Evolutionary conservation across 2,797 vertebrate genomes (phyloP).

Genomic region (Lepidocolaptes lacrymiger): DNA sequence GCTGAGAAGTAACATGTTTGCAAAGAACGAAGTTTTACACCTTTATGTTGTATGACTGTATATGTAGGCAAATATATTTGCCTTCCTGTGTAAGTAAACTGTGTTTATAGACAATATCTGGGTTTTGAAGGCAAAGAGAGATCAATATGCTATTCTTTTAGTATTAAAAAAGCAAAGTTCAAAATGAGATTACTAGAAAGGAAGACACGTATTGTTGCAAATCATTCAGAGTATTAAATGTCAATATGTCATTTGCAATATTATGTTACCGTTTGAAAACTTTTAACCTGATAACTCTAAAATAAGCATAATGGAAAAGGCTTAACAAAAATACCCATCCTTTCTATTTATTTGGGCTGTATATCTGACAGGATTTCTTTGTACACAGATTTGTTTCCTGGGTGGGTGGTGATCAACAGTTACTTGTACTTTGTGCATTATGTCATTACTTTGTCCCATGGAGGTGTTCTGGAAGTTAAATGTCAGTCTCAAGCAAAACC

Average conservation of each 20-base stretch:
- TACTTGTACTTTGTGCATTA: neutral
- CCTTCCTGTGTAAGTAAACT: neutral
- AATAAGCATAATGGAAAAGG: neutral
- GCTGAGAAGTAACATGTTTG: neutral
- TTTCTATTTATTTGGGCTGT: neutral
- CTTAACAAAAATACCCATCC: neutral
- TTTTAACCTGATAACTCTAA: neutral
- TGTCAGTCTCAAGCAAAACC: neutral
- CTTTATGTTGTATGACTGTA: neutral
- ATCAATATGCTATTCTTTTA: neutral
- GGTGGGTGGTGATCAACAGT: neutral
- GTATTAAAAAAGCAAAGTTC: neutral
- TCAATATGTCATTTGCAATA: neutral
- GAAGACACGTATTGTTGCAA: neutral
- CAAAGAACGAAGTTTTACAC: neutral
- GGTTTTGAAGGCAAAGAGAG: neutral
- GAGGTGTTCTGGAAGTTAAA: neutral
- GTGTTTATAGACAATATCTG: neutral
- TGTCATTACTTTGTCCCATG: neutral
- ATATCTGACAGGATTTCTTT: neutral
- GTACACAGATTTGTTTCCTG: neutral
- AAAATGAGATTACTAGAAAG: neutral
- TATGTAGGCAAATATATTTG: neutral
- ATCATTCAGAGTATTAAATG: neutral
- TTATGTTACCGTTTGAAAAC: neutral